A percentile compares a stretch with the other conserved stretches of the same genome.
Evolutionary conservation across 2,797 vertebrate genomes (phyloP).

Genomic region (Tinamus major): DNA sequence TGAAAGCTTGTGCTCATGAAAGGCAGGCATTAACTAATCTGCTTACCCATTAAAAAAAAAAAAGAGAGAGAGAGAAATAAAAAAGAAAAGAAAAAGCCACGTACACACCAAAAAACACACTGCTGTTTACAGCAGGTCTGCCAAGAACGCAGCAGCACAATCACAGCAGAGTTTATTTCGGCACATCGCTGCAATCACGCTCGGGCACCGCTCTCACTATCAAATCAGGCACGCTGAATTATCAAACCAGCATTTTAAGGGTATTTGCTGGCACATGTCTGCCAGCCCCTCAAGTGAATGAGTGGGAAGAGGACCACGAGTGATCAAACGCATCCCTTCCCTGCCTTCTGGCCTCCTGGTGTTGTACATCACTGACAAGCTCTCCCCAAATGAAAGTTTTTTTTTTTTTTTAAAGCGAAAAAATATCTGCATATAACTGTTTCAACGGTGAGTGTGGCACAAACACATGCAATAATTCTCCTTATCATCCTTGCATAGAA

Average conservation of each 20-base stretch:
- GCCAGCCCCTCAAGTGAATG: neutral
- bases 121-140: constrained; percentile 2
- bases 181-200: neutral
- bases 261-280: neutral
- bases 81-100: neutral
- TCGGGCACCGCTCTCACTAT: constrained; percentile 4
- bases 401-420: neutral
- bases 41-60: neutral
- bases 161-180: constrained; percentile 41
- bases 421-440: neutral
- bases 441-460: neutral
- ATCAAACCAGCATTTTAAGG: constrained; percentile 39
- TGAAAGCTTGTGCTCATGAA: constrained; percentile 50
- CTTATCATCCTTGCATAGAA: constrained; percentile 56
- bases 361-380: neutral
- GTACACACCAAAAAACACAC: constrained; percentile 28
- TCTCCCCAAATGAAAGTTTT: neutral
- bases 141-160: constrained; percentile 14
- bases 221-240: neutral
- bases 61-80: too few relatives aligned
- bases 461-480: constrained; percentile 44
- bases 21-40: constrained; percentile 61
- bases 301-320: neutral
- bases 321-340: fast-evolving
- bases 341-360: neutral